A percentile compares a stretch with the other conserved stretches of the same genome.
Conservation (phyloP, 2,797 vertebrate species). For the Enteromius radiatus region DNA sequence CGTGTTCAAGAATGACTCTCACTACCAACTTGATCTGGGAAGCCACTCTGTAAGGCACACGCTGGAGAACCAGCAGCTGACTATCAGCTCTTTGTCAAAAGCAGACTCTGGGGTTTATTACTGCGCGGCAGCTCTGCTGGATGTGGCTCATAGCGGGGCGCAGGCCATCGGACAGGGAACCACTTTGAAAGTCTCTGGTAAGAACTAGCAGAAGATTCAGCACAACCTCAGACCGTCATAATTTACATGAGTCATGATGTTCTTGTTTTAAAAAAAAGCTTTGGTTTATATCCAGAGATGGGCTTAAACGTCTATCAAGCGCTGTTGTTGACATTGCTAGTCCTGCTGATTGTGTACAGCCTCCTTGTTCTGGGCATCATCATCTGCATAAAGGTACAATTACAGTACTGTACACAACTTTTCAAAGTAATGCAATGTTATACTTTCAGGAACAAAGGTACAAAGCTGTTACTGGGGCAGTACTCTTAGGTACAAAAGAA, state of each 20-base stretch:
- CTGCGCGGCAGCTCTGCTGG: slow-evolving; percentile 60
- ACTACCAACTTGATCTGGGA: not conserved
- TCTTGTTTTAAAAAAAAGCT: not conserved
- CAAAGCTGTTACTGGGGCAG: not conserved
- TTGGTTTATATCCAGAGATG: slow-evolving; percentile 59
- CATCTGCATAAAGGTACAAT: slow-evolving; percentile 73
- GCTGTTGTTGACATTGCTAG: slow-evolving; percentile 63
- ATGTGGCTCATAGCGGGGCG: accelerated
- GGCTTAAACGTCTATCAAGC: not conserved
- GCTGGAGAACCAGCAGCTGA: slow-evolving; percentile 16
- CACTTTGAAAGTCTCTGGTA: slow-evolving; percentile 71
- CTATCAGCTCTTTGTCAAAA: slow-evolving; percentile 59
- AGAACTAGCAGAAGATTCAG: slow-evolving; percentile 21
- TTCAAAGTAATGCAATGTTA: not conserved
- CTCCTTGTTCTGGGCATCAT: slow-evolving; percentile 64
- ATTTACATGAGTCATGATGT: not conserved
- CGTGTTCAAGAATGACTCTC: slow-evolving; percentile 53
- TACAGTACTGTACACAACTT: not conserved
- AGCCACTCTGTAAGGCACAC: slow-evolving; percentile 35
- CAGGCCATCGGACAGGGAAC: slow-evolving; percentile 68
- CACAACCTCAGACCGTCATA: not conserved
- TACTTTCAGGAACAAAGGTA: not conserved
- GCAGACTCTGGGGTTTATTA: slow-evolving; percentile 76
- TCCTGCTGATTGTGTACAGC: slow-evolving; percentile 69
- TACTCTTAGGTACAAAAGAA: not conserved